A percentile compares a stretch with the other conserved stretches of the same genome.
Conservation (phyloP, 2,888 invertebrate species). For the Drosophila paranaensis region DNA sequence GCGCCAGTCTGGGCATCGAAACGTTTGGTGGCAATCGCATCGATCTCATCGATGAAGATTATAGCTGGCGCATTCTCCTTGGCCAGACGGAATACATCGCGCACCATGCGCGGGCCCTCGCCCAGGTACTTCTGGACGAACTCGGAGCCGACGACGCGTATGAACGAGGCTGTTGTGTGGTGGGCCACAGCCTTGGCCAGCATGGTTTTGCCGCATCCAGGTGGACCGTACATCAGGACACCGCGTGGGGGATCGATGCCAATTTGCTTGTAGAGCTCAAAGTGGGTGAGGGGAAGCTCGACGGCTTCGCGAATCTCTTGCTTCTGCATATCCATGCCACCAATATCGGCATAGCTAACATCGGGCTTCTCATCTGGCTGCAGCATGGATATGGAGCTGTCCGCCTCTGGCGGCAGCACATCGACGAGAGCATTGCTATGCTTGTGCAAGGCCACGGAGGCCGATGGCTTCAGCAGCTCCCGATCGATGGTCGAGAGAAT, state of each 20-base stretch:
- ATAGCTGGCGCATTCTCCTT: slow-evolving; percentile 99
- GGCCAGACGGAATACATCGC: slow-evolving; percentile 99
- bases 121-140: slow-evolving; percentile 99
- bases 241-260: slow-evolving; percentile 99
- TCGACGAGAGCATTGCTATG: slow-evolving; percentile 99
- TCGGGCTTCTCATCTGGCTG: slow-evolving; percentile 99
- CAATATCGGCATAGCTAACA: slow-evolving; percentile 98
- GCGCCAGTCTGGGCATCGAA: slow-evolving; percentile 99
- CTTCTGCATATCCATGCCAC: slow-evolving; percentile 99
- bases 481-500: slow-evolving; percentile 99
- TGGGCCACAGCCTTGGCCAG: slow-evolving; percentile 99
- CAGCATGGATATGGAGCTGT: slow-evolving; percentile 99
- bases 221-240: slow-evolving; percentile 99
- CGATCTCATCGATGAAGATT: slow-evolving; percentile 99
- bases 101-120: slow-evolving; percentile 99
- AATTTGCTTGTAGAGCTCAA: slow-evolving; percentile 98
- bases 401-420: slow-evolving; percentile 99
- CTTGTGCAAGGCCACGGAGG: slow-evolving; percentile 99
- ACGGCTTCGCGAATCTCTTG: slow-evolving; percentile 99
- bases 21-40: slow-evolving; percentile 99
- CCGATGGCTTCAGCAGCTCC: slow-evolving; percentile 98
- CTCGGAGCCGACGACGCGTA: slow-evolving; percentile 99
- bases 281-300: slow-evolving; percentile 98
- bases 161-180: slow-evolving; percentile 99
- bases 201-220: slow-evolving; percentile 99